A percentile compares a stretch with the other conserved stretches of the same genome.
phyloP scores from a whole-genome alignment of 2,888 invertebrate genomes.

The Chirona hameri region DNA sequence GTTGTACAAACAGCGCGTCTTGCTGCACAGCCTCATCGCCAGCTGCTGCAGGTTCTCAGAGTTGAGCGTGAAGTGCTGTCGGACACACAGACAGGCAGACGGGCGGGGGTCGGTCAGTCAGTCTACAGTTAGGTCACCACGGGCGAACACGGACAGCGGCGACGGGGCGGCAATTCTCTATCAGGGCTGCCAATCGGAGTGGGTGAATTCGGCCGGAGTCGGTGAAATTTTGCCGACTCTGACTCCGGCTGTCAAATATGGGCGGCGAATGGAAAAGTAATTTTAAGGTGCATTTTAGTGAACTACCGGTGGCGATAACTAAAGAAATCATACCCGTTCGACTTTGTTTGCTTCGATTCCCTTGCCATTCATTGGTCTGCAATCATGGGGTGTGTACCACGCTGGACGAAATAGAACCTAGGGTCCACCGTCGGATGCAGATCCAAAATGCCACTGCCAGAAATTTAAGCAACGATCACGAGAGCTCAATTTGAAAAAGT shows the following conservation, averaged over 20 bases:
- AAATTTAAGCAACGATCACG: too few relatives aligned
- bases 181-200: not conserved
- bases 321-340: not conserved
- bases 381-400: not conserved
- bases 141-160: not conserved
- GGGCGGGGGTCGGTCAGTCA: not conserved
- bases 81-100: constrained; percentile 37
- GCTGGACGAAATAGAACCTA: too few relatives aligned
- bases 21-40: constrained; percentile 76
- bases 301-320: too few relatives aligned
- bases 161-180: not conserved
- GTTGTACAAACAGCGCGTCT: constrained; percentile 71
- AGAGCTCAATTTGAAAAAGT: too few relatives aligned
- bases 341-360: too few relatives aligned
- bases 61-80: constrained; percentile 83
- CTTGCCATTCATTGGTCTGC: not conserved
- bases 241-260: too few relatives aligned
- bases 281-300: too few relatives aligned
- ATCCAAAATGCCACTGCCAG: too few relatives aligned
- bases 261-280: not conserved
- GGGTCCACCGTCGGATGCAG: too few relatives aligned
- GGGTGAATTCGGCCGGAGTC: too few relatives aligned
- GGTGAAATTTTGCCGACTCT: too few relatives aligned
- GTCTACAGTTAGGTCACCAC: too few relatives aligned
- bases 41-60: constrained; percentile 88